Conservation (phyloP, 2,888 invertebrate species). For the Myopa testacea region DNA sequence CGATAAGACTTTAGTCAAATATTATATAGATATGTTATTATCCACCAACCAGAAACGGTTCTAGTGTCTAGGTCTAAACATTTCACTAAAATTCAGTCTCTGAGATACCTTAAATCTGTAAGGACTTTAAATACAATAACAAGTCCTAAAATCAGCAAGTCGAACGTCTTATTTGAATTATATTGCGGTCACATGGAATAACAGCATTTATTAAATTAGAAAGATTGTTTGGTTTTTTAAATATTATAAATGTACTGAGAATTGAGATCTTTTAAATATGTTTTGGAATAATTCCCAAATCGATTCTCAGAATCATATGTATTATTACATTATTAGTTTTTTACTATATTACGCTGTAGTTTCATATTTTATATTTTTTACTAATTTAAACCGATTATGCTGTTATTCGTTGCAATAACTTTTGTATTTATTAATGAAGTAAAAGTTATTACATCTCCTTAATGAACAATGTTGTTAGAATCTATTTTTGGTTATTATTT, state of each 20-base stretch:
- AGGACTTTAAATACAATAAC: background rate
- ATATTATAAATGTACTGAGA: too few species aligned
- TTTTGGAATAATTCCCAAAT: too few species aligned
- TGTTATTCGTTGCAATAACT: too few species aligned
- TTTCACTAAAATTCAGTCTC: background rate
- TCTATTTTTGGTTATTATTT: background rate
- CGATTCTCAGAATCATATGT: too few species aligned
- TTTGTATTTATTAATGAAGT: too few species aligned
- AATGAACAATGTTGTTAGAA: background rate
- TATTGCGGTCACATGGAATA: background rate
- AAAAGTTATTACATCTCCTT: too few species aligned
- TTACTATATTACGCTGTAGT: too few species aligned
- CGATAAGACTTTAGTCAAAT: conserved; percentile 34
- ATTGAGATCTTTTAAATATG: too few species aligned
- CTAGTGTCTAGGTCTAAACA: background rate
- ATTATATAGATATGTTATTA: background rate
- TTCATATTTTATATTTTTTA: too few species aligned
- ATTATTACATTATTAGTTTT: too few species aligned
- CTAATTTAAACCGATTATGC: too few species aligned
- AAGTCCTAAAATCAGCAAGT: background rate
- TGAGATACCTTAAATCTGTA: background rate
- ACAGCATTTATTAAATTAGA: background rate
- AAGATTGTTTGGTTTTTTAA: too few species aligned
- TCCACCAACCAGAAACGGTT: background rate
- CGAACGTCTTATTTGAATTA: background rate